Base-by-base conservation (phyloP, 2,888 invertebrate species). In the Papilio gigon region DNA sequence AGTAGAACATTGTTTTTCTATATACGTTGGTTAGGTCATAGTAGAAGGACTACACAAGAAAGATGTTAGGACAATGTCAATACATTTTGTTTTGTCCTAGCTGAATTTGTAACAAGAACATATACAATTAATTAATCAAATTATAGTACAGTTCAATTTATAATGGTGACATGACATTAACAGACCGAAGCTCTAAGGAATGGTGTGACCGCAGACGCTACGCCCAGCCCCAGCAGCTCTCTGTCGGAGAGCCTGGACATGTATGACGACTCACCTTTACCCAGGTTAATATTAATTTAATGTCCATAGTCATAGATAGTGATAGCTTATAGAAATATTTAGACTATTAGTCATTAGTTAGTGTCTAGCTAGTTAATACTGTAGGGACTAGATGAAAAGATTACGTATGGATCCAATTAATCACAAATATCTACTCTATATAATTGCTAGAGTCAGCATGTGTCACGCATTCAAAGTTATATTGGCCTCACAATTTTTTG, bases 171-270 rank as follows among this genome's bases (percentile, higher is more conserved):
- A 20, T 65, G 22, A 50, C 63, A 33, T 61, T 73, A 82, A 70
- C 83, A 92, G 92, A 88, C 93, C 68, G 93, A 93, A 77, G 85
- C 89, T 20, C 76, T 92, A 77, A 84, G 95, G 85, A 91, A 94
- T 87, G 92, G 95, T 81, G 84, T 94, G 76, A 83, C 92, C 88
- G 89, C 95, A 60, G 97, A 97, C 84, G 94, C 96, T 44, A 96
- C 97, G 0, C 96, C 97, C 56, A 97, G 97, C 84, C 98, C 98
- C 8, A 96, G 97, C 86, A 97, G 97, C 82, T 97, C 97, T 75
- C 94, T 98, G 67, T 97, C 97, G 75, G 98, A 98, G 91, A 96
- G 97, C 75, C 92, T 97, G 78, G 98, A 98, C 89, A 94, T 96
- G 81, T 98, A 97, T 86, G 97, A 97, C 59, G 97, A 97, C 80